Evolutionary conservation across 2,113 vertebrate species (phyloP).

Genomic region (Podarcis cretensis): DNA sequence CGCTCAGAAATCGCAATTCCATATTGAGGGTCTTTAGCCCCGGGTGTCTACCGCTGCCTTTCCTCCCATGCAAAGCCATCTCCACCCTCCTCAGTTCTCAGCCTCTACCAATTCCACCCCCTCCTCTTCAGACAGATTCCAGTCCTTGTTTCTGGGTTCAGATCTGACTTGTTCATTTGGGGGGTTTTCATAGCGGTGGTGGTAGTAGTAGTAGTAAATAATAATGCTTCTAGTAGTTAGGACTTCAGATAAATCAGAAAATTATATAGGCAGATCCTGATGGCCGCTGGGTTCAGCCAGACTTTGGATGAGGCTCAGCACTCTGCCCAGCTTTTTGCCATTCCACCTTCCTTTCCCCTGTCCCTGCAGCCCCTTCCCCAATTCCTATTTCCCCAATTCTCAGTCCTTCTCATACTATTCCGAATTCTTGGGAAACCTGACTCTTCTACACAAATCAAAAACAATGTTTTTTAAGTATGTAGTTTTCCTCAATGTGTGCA

Average conservation of each 20-base stretch:
- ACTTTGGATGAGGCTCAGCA: neutral
- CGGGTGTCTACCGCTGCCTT: neutral
- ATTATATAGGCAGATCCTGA: neutral
- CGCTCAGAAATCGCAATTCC: neutral
- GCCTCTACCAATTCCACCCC: neutral
- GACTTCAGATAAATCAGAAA: neutral
- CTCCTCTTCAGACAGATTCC: neutral
- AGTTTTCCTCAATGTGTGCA: neutral
- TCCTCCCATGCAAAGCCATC: neutral
- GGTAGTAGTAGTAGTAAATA: neutral
- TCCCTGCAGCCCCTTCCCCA: neutral
- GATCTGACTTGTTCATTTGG: neutral
- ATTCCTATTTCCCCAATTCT: neutral
- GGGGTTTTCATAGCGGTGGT: no score
- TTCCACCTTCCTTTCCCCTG: neutral
- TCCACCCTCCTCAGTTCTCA: neutral
- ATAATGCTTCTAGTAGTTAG: neutral
- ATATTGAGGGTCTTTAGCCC: neutral
- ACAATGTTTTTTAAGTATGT: neutral
- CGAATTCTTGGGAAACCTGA: neutral
- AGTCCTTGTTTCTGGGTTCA: neutral
- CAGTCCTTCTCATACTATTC: neutral
- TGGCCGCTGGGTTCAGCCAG: neutral
- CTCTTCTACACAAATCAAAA: neutral
- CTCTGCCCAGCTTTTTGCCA: neutral